Percentiles rank a stretch among this genome's conserved stretches.
Evolutionary conservation across 2,888 invertebrate species (phyloP).

Genomic region (Coelogynopora nodosa): DNA sequence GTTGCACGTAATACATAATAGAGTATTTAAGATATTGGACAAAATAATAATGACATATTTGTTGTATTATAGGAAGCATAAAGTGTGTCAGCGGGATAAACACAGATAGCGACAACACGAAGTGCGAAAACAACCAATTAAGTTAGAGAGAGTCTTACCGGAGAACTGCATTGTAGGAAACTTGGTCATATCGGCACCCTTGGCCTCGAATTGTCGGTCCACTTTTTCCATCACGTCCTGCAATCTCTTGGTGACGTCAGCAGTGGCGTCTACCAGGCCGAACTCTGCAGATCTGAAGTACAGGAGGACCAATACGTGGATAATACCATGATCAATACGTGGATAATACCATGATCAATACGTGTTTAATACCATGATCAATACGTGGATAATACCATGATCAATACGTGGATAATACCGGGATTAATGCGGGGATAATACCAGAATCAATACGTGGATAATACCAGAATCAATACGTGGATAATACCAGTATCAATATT

Average conservation of each 20-base stretch:
- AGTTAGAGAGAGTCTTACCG: not conserved
- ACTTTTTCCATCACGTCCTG: constrained; percentile 77
- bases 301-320: not conserved
- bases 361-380: not conserved
- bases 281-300: constrained; percentile 69
- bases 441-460: too few species aligned
- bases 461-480: too few species aligned
- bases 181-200: constrained; percentile 78
- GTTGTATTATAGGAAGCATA: too few species aligned
- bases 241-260: constrained; percentile 72
- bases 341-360: not conserved
- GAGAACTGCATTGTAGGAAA: constrained; percentile 79
- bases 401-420: too few species aligned
- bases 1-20: too few species aligned
- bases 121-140: too few species aligned
- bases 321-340: not conserved
- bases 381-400: constrained; percentile 12
- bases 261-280: constrained; percentile 76
- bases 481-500: too few species aligned
- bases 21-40: too few species aligned
- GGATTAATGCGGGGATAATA: too few species aligned
- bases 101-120: too few species aligned
- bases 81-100: too few species aligned
- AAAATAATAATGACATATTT: too few species aligned
- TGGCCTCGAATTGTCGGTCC: constrained; percentile 72